Conservation (phyloP, 2,888 invertebrate genomes). For the Colostygia pectinataria region DNA sequence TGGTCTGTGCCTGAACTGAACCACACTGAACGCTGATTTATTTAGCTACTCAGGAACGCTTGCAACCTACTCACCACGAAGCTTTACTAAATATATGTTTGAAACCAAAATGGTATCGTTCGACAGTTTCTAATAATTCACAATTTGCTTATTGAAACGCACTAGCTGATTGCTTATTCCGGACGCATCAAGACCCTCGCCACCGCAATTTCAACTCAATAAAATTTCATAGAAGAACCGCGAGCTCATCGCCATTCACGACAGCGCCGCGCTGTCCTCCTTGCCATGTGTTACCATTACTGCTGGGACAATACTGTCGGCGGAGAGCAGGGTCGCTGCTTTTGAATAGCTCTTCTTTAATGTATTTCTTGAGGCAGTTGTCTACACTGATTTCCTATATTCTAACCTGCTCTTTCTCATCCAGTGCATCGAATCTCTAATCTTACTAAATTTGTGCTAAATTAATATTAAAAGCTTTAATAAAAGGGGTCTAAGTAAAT, state of each 20-base stretch:
- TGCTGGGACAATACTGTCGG: slow-evolving; percentile 50
- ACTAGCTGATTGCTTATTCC: slow-evolving; percentile 32
- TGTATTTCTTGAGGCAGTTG: not conserved
- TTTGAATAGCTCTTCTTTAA: not conserved
- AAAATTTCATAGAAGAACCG: slow-evolving; percentile 47
- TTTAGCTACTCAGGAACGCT: too few species aligned
- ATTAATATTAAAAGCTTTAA: too few species aligned
- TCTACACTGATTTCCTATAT: not conserved
- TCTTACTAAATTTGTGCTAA: too few species aligned
- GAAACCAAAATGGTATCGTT: slow-evolving; percentile 6
- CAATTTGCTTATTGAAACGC: slow-evolving; percentile 26
- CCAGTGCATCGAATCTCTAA: too few species aligned
- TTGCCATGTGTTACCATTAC: slow-evolving; percentile 56
- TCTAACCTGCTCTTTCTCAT: too few species aligned
- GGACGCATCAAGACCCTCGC: slow-evolving; percentile 24
- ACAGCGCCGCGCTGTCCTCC: slow-evolving; percentile 49
- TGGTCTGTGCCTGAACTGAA: too few species aligned
- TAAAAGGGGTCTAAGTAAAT: too few species aligned
- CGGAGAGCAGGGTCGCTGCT: slow-evolving; percentile 38
- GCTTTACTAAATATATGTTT: too few species aligned
- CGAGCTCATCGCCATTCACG: slow-evolving; percentile 54
- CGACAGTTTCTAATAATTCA: slow-evolving; percentile 25
- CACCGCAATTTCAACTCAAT: slow-evolving; percentile 39
- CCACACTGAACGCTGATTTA: too few species aligned
- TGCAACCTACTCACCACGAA: too few species aligned